Conservation (phyloP, 1,140 invertebrate species). For the Zeugodacus cucurbitae region DNA sequence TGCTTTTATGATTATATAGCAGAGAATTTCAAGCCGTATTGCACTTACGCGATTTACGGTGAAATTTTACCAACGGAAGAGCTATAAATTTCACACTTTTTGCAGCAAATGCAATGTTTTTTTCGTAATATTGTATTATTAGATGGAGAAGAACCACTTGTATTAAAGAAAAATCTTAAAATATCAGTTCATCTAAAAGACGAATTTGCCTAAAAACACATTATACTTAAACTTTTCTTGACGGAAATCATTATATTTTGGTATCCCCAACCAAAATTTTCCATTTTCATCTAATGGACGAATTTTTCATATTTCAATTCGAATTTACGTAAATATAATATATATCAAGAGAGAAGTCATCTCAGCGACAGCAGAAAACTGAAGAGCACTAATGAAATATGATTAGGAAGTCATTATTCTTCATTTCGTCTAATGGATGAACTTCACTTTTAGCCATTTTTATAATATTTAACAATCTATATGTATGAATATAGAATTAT, state of each 20-base stretch:
- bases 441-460: too few relatives aligned
- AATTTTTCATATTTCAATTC: background rate
- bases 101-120: too few relatives aligned
- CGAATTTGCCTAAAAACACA: background rate
- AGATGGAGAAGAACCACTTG: background rate
- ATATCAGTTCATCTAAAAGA: background rate
- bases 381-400: too few relatives aligned
- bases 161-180: background rate
- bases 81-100: too few relatives aligned
- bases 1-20: background rate
- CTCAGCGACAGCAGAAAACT: too few relatives aligned
- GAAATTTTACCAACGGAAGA: background rate
- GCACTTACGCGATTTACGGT: background rate
- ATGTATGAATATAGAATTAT: too few relatives aligned
- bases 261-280: background rate
- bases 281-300: background rate
- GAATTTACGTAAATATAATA: too few relatives aligned
- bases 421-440: too few relatives aligned
- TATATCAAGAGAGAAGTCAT: too few relatives aligned
- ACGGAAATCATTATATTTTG: background rate
- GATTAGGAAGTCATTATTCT: too few relatives aligned
- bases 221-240: background rate
- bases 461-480: too few relatives aligned
- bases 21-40: background rate
- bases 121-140: too few relatives aligned